phyloP scores from a whole-genome alignment of 2,113 vertebrate species.

The Saiga tatarica region DNA sequence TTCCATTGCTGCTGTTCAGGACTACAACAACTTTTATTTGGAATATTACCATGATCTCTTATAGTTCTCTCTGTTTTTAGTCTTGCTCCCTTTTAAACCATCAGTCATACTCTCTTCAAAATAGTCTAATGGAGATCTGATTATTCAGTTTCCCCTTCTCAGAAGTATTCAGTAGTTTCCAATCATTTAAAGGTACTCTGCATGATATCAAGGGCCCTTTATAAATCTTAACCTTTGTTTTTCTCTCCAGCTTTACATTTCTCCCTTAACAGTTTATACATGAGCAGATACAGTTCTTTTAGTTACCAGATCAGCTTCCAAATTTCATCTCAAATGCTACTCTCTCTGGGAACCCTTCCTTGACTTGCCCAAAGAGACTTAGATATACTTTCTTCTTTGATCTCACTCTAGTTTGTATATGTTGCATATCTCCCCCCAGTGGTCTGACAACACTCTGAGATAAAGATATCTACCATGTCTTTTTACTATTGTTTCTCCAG shows the following conservation, averaged over 20 bases:
- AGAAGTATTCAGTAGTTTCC: conserved; percentile 21
- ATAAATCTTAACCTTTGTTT: background rate
- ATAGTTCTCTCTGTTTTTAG: background rate
- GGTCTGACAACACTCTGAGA: background rate
- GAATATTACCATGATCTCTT: background rate
- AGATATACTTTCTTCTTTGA: conserved; percentile 7
- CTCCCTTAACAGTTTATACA: background rate
- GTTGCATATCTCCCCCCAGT: background rate
- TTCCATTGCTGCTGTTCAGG: background rate
- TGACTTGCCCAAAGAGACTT: conserved; percentile 20
- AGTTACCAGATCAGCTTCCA: background rate
- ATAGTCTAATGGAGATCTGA: conserved; percentile 5
- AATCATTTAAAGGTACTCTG: background rate
- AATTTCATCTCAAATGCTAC: background rate
- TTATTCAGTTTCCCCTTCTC: background rate
- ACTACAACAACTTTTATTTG: background rate
- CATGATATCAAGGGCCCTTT: background rate
- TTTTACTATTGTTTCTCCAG: background rate
- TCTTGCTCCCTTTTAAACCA: conserved; percentile 7
- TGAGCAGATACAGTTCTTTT: conserved; percentile 29
- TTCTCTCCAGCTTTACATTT: background rate
- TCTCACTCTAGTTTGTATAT: background rate
- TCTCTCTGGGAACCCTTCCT: background rate
- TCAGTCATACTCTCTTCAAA: background rate
- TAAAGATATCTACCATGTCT: background rate